phyloP scores from a whole-genome alignment of 2,888 invertebrate genomes.

The Dendrolimus houi region DNA sequence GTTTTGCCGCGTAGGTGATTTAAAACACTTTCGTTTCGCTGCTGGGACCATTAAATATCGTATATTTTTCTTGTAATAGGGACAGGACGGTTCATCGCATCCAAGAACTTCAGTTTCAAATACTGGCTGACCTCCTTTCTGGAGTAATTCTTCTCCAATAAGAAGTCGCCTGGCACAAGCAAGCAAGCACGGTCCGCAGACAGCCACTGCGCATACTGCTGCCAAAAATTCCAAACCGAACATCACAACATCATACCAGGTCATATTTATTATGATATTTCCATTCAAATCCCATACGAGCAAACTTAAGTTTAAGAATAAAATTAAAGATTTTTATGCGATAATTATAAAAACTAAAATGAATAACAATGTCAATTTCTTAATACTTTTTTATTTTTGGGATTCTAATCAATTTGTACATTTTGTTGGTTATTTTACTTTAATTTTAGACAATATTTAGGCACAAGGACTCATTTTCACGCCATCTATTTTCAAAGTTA shows the following conservation, averaged over 20 bases:
- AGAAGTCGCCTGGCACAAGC: conserved; percentile 50
- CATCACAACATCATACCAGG: conserved; percentile 56
- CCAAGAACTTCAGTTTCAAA: conserved; percentile 54
- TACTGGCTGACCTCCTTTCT: conserved; percentile 26
- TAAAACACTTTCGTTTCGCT: conserved; percentile 34
- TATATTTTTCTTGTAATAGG: conserved; percentile 62
- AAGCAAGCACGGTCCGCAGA: conserved; percentile 59
- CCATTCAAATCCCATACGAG: no score
- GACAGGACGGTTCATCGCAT: conserved; percentile 64
- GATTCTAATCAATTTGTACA: no score
- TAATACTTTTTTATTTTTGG: no score
- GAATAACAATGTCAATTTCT: no score
- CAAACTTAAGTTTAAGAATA: no score
- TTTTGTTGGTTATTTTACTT: no score
- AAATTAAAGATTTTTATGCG: no score
- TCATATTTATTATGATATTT: conserved; percentile 11
- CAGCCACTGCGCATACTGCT: conserved; percentile 58
- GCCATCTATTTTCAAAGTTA: no score
- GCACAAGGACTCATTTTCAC: no score
- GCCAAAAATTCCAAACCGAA: conserved; percentile 53
- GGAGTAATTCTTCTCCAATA: conserved; percentile 50
- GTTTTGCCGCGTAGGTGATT: conserved; percentile 38
- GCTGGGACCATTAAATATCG: conserved; percentile 57
- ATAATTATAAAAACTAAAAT: no score
- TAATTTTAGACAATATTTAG: no score